phyloP scores from a whole-genome alignment of 2,888 invertebrate genomes.

The Stratiomys singularior region DNA sequence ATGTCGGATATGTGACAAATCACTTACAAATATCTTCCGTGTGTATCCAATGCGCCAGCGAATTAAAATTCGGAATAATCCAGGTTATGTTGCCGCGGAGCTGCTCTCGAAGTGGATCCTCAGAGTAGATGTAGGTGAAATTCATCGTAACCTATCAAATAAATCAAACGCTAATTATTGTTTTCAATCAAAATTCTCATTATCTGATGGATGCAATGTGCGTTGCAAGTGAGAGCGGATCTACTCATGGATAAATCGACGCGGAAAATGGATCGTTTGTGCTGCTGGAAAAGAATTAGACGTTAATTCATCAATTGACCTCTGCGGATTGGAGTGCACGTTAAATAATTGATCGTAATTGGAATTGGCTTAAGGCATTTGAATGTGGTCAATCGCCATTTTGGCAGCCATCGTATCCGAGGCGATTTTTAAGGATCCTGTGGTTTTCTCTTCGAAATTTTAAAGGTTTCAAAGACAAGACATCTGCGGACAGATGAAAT shows the following conservation, averaged over 20 bases:
- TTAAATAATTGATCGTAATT: conserved; percentile 1
- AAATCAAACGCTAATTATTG: conserved; percentile 28
- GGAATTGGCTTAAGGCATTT: not conserved
- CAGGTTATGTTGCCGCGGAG: conserved; percentile 88
- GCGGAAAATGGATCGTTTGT: not conserved
- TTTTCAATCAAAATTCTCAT: not conserved
- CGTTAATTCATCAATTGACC: not conserved
- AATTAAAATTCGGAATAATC: conserved; percentile 77
- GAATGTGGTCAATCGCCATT: too few relatives aligned
- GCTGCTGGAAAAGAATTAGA: not conserved
- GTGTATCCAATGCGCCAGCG: conserved; percentile 88
- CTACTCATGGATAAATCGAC: not conserved
- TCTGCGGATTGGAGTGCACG: not conserved
- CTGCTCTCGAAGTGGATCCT: conserved; percentile 83
- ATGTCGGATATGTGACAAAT: conserved; percentile 51
- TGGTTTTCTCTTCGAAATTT: too few relatives aligned
- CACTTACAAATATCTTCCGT: conserved; percentile 83
- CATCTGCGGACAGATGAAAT: too few relatives aligned
- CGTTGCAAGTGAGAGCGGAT: not conserved
- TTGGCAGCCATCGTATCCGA: too few relatives aligned
- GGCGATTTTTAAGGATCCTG: too few relatives aligned
- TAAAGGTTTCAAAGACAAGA: too few relatives aligned
- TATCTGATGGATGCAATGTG: not conserved
- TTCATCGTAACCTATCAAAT: conserved; percentile 80
- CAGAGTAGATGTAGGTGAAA: conserved; percentile 86